These are phyloP conservation scores for Drosophila borborema DNA, from an alignment of 2,888 invertebrate species.

Conservation along the genomic window DNA sequence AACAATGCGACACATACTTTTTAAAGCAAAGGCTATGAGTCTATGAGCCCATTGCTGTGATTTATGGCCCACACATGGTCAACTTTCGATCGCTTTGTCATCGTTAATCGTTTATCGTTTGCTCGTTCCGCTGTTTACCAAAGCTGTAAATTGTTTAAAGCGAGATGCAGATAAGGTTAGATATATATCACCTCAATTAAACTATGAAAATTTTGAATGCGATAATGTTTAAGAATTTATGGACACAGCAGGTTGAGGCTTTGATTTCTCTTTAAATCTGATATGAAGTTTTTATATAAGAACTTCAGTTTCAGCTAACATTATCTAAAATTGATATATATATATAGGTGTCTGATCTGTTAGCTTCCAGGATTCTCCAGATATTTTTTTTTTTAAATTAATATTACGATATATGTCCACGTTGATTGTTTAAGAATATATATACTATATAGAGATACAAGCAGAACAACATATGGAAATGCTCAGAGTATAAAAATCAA, in stretches of 20 bases:
- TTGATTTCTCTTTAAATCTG: background rate
- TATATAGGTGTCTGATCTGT: no score
- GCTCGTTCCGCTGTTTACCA: conserved; percentile 44
- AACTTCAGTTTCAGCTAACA: no score
- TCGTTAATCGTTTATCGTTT: conserved; percentile 56
- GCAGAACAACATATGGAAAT: no score
- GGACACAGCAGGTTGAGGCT: background rate
- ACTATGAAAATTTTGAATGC: background rate
- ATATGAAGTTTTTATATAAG: background rate
- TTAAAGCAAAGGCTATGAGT: conserved; percentile 4
- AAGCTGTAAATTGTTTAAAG: conserved; percentile 60
- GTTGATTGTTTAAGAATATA: no score
- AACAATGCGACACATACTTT: conserved; percentile 57
- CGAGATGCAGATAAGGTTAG: conserved; percentile 3
- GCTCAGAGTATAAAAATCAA: no score
- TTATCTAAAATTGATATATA: no score
- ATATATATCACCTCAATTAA: conserved; percentile 7
- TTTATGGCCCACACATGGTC: conserved; percentile 65
- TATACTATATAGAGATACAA: no score
- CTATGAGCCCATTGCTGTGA: conserved; percentile 47
- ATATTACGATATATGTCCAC: no score
- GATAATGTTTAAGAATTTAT: conserved; percentile 1
- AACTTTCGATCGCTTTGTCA: conserved; percentile 49
- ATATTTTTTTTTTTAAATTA: no score
- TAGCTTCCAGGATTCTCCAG: no score